These are phyloP conservation scores for Coreoperca whiteheadi DNA, from an alignment of 2,113 vertebrate species.

Conservation along the genomic window DNA sequence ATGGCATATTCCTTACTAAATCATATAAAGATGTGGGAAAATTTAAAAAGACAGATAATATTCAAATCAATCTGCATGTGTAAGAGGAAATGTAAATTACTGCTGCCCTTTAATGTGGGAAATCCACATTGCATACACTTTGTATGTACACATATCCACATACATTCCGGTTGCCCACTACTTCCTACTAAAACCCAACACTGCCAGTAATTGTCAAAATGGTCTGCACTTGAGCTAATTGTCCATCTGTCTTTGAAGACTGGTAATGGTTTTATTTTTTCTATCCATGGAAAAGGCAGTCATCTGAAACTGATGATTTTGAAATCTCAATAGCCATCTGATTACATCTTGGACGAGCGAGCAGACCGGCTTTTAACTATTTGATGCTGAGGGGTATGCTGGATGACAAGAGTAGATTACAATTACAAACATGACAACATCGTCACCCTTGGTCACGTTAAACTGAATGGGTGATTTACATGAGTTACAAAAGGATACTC, in stretches of 20 bases:
- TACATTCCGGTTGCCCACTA: neutral
- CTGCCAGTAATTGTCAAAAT: neutral
- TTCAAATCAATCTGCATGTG: neutral
- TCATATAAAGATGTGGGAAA: neutral
- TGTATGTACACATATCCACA: neutral
- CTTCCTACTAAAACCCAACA: neutral
- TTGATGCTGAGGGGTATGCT: neutral
- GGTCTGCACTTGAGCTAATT: neutral
- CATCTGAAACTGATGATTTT: slow-evolving; percentile 17
- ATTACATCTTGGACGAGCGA: neutral
- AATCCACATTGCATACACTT: neutral
- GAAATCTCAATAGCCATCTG: slow-evolving; percentile 11
- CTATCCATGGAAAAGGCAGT: neutral
- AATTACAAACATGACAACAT: neutral
- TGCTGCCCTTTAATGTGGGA: neutral
- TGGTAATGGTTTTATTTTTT: neutral
- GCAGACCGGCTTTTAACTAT: slow-evolving; percentile 42
- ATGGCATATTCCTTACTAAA: neutral
- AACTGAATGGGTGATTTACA: neutral
- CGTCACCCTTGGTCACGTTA: neutral
- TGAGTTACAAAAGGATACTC: slow-evolving; percentile 7
- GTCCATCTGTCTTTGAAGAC: neutral
- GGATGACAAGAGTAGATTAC: neutral
- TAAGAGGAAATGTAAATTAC: neutral
- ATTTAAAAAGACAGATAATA: neutral